Conservation (phyloP, 2,888 invertebrate genomes). For the Nomada goodeniana region DNA sequence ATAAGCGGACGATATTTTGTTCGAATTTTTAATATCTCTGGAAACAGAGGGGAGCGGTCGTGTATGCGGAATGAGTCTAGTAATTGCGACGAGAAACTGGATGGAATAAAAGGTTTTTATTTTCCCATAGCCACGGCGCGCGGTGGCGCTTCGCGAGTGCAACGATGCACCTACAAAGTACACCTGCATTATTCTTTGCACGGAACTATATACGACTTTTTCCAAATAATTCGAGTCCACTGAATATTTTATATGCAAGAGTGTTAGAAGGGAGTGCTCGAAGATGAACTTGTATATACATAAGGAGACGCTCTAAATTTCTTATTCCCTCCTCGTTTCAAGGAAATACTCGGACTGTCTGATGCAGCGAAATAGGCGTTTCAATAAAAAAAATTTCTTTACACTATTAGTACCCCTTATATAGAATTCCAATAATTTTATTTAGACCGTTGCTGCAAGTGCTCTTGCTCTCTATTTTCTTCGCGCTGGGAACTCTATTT, state of each 20-base stretch:
- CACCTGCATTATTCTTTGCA: neutral
- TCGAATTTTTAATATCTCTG: slow-evolving; percentile 31
- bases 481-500: too few relatives aligned
- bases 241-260: slow-evolving; percentile 1
- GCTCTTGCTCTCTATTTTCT: too few relatives aligned
- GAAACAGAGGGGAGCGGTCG: neutral
- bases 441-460: too few relatives aligned
- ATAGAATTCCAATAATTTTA: neutral
- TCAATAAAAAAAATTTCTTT: neutral
- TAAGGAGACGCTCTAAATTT: neutral
- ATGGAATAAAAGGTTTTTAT: slow-evolving; percentile 6
- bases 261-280: neutral
- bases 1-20: slow-evolving; percentile 18
- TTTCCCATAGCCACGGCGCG: neutral
- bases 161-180: neutral
- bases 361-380: too few relatives aligned
- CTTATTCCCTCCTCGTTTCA: neutral
- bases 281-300: neutral
- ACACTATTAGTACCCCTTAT: too few relatives aligned
- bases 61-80: slow-evolving; percentile 1
- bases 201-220: neutral
- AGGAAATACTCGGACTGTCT: neutral
- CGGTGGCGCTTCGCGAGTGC: neutral
- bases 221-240: neutral
- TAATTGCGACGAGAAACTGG: slow-evolving; percentile 5